Evolutionary conservation across 2,797 vertebrate species (phyloP).

Genomic region (Parambassis ranga): DNA sequence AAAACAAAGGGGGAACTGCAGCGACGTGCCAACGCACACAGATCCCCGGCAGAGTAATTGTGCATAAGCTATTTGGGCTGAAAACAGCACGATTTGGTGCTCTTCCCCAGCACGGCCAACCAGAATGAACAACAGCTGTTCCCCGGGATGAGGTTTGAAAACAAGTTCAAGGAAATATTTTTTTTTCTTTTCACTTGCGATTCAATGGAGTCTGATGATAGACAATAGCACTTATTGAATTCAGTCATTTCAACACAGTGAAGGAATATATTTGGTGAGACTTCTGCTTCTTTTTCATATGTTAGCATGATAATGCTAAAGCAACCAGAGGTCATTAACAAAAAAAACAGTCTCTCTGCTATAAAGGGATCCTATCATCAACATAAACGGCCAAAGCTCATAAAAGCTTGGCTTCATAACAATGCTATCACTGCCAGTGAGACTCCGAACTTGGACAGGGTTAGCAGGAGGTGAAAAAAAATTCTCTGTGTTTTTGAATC

Average conservation of each 20-base stretch:
- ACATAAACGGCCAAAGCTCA: constrained; percentile 46
- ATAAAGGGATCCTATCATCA: constrained; percentile 62
- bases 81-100: constrained; percentile 86
- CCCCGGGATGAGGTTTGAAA: constrained; percentile 68
- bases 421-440: constrained; percentile 51
- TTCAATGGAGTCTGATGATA: constrained; percentile 46
- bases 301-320: constrained; percentile 36
- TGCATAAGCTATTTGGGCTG: constrained; percentile 84
- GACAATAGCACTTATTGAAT: constrained; percentile 29
- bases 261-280: constrained; percentile 16
- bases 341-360: constrained; percentile 39
- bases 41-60: constrained; percentile 89
- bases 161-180: constrained; percentile 53
- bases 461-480: constrained; percentile 26
- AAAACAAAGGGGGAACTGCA: constrained; percentile 86
- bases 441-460: constrained; percentile 47
- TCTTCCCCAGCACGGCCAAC: constrained; percentile 81
- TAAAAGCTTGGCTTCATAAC: constrained; percentile 62
- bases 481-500: constrained; percentile 42
- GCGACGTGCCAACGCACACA: constrained; percentile 83
- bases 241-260: neutral
- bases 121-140: constrained; percentile 89
- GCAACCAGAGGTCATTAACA: constrained; percentile 49
- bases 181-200: constrained; percentile 18
- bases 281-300: constrained; percentile 18